Evolutionary conservation across 2,797 vertebrate genomes (phyloP).

Genomic region (Botia kubotai): DNA sequence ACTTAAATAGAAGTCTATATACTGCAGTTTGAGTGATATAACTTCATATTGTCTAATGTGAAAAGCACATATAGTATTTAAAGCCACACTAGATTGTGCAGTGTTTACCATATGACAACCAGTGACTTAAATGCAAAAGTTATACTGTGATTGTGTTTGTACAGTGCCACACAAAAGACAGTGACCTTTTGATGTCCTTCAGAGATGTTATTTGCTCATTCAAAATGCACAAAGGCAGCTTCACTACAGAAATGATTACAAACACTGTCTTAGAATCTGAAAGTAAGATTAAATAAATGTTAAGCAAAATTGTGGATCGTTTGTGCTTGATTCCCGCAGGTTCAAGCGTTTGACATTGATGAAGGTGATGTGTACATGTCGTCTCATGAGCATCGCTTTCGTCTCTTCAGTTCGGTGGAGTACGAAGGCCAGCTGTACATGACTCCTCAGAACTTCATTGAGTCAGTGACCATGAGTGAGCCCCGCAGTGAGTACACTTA

Average conservation of each 20-base stretch:
- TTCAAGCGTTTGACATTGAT: constrained; percentile 76
- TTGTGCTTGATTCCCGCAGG: constrained; percentile 70
- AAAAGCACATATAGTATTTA: no score
- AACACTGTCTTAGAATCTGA: background rate
- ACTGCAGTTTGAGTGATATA: no score
- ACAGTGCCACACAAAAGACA: background rate
- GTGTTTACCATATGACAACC: no score
- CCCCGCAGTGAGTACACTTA: constrained; percentile 81
- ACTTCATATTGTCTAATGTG: no score
- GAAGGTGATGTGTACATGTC: constrained; percentile 91
- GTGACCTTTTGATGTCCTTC: background rate
- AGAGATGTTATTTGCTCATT: background rate
- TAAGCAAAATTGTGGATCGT: background rate
- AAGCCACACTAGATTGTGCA: no score
- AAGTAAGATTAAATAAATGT: background rate
- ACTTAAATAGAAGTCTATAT: no score
- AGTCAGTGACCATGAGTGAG: constrained; percentile 92
- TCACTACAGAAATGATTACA: background rate
- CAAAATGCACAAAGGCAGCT: background rate
- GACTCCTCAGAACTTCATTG: constrained; percentile 95
- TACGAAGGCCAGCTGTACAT: constrained; percentile 96
- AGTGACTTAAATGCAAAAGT: background rate
- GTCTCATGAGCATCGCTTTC: constrained; percentile 92
- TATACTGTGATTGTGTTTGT: background rate
- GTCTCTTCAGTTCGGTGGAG: constrained; percentile 91